phyloP scores from a whole-genome alignment of 2,797 vertebrate species.

The Ara ararauna region DNA sequence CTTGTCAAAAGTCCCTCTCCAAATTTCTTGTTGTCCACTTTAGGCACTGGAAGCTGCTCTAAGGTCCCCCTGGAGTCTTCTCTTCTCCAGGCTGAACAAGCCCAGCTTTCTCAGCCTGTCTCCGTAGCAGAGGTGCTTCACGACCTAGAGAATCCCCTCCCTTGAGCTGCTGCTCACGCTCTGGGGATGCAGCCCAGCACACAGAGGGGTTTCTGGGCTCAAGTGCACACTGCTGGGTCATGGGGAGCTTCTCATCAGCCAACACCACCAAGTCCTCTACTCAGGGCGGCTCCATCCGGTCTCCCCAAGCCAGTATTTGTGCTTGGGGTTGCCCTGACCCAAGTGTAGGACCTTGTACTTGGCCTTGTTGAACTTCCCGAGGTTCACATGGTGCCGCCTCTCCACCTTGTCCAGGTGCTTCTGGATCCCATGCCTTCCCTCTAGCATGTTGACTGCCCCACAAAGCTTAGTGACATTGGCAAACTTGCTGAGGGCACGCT shows the following conservation, averaged over 20 bases:
- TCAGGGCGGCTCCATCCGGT: background rate
- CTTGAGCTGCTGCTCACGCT: background rate
- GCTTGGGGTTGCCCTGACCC: background rate
- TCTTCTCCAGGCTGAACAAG: background rate
- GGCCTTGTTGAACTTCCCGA: background rate
- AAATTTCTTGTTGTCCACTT: background rate
- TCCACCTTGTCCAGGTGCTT: background rate
- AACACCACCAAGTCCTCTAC: background rate
- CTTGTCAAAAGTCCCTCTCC: background rate
- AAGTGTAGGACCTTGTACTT: background rate
- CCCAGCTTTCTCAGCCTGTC: background rate
- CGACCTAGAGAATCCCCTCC: background rate
- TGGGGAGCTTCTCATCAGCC: background rate
- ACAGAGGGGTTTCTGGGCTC: background rate
- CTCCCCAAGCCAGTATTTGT: background rate
- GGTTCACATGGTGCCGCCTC: background rate
- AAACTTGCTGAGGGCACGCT: background rate
- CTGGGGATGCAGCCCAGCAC: background rate
- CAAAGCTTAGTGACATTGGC: background rate
- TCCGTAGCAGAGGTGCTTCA: background rate
- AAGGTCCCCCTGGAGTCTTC: background rate
- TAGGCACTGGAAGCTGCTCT: background rate
- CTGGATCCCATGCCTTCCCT: background rate
- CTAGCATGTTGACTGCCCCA: background rate
- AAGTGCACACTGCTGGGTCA: background rate